Evolutionary conservation across 1,140 invertebrate genomes (phyloP), one percentile per base, ranked within the genome.

Genomic region (Samia ricini): DNA sequence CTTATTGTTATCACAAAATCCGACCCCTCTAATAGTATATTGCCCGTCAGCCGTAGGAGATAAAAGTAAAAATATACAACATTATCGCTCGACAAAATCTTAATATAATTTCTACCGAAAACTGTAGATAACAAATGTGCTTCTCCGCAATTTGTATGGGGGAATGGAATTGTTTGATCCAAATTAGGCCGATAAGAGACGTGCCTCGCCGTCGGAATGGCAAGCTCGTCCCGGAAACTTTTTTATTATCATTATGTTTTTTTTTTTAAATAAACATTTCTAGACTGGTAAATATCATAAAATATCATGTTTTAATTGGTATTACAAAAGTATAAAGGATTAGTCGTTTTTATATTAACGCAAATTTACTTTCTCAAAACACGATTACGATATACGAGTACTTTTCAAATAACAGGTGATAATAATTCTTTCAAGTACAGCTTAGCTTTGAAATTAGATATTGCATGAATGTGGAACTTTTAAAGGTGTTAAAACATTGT

Each of bases 101-200:
- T 84, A 81, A 84, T 83, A 83, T 84, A 84, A 86, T 86, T 84
- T 86, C 80, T 84, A 72, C 62, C 68, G 60, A 79, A 83, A 77
- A 83, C 71, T 81, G 78, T 73, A 83, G 79, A 83, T 79, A 83
- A 81, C 79, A 81, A 83, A 81, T 82, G 76, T 78, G 80, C 72
- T 66, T 73, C 76, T 71, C 72, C 71, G 72, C 72, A 83, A 81
- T 81, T 83, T 78, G 76, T 77, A 70, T 74, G 68, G 76, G 78
- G 77, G 81, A 82, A 71, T 72, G 70, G 68, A 75, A 81, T 81
- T 79, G 79, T 85, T 81, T 79, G 75, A 82, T 82, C 76, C 71
- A 79, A 82, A 83, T 83, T 83, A 83, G 73, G 67, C 71, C 66
- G 79, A 84, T 84, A 84, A 84, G 76, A 70, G 67, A 71, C 77